These are phyloP conservation scores for Gambelia wislizenii DNA, from an alignment of 2,797 vertebrate genomes.

Conservation along the genomic window DNA sequence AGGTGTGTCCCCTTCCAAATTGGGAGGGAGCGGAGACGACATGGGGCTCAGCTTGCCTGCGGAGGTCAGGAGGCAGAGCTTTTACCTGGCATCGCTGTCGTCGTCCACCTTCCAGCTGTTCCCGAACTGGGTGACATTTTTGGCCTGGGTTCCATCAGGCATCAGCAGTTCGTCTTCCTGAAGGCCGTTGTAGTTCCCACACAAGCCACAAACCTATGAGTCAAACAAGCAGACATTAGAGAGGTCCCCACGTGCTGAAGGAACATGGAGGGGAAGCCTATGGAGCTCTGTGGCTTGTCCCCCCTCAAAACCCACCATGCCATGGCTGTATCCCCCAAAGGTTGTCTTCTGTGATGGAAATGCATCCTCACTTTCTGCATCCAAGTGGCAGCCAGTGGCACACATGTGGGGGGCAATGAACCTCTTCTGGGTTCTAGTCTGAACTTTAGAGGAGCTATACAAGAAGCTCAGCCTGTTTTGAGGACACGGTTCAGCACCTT, in stretches of 20 bases:
- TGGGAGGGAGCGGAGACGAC: no score
- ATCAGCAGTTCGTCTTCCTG: conserved; percentile 72
- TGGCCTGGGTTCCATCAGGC: conserved; percentile 55
- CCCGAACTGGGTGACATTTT: conserved; percentile 69
- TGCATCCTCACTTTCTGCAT: not conserved
- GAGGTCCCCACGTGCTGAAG: not conserved
- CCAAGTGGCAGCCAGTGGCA: no score
- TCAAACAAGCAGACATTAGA: not conserved
- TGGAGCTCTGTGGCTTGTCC: no score
- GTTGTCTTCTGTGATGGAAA: not conserved
- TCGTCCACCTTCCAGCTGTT: conserved; percentile 75
- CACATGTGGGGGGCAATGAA: no score
- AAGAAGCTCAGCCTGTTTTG: no score
- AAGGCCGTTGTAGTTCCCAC: conserved; percentile 75
- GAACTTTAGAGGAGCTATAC: no score
- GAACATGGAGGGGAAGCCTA: no score
- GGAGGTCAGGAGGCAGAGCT: accelerated
- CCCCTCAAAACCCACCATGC: no score
- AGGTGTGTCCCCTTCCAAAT: no score
- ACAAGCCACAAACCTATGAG: conserved; percentile 76
- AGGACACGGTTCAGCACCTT: no score
- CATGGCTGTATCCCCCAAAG: no score
- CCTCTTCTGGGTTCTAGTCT: no score
- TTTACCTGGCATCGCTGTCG: conserved; percentile 70
- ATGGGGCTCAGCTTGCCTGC: not conserved